Evolutionary conservation across 1,140 invertebrate genomes (phyloP).

Genomic region (Mercenaria mercenaria): DNA sequence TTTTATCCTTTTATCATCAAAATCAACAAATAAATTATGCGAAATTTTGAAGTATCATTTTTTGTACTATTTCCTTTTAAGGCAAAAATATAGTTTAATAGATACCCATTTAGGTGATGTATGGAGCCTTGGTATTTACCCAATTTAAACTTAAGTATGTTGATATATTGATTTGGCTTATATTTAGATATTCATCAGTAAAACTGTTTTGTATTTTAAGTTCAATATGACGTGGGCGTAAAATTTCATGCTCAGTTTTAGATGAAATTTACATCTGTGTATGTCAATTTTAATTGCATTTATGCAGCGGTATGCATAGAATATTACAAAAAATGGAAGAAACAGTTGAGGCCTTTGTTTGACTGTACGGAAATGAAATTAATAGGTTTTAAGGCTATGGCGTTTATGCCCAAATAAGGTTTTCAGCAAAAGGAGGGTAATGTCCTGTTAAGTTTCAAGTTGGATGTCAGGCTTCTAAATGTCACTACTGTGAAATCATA

Average conservation of each 20-base stretch:
- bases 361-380: not conserved
- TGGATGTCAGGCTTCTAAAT: too few species aligned
- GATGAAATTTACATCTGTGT: not conserved
- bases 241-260: not conserved
- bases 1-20: too few species aligned
- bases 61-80: too few species aligned
- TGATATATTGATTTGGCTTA: not conserved
- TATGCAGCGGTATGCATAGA: not conserved
- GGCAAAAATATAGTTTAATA: not conserved
- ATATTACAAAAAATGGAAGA: not conserved
- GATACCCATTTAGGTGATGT: not conserved
- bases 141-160: not conserved
- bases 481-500: too few species aligned
- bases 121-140: not conserved
- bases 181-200: constrained; percentile 13
- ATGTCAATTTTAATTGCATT: not conserved
- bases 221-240: not conserved
- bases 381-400: not conserved
- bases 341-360: not conserved
- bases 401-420: not conserved
- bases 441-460: too few species aligned
- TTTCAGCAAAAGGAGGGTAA: too few species aligned
- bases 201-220: not conserved
- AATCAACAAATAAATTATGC: too few species aligned
- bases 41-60: too few species aligned